Evolutionary conservation across 2,113 vertebrate species (phyloP).

Genomic region (Brienomyrus brachyistius): DNA sequence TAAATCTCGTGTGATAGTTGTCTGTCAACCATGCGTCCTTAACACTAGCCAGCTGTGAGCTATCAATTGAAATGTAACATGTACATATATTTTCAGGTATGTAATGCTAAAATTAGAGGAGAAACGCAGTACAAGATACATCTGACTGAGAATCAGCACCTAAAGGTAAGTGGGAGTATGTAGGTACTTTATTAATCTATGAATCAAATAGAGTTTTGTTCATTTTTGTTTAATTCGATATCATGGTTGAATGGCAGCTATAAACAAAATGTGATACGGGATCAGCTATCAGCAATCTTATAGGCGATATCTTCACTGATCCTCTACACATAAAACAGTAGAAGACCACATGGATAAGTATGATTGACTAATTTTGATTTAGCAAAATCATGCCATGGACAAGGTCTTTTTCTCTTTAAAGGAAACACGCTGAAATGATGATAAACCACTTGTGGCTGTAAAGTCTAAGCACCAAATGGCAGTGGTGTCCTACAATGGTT

Average conservation of each 20-base stretch:
- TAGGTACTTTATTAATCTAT: not conserved
- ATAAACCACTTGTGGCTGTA: not conserved
- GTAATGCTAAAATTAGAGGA: conserved; percentile 56
- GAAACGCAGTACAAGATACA: conserved; percentile 62
- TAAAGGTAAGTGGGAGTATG: conserved; percentile 50
- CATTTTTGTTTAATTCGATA: not conserved
- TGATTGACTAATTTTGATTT: not conserved
- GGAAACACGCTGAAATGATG: not conserved
- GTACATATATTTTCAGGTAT: conserved; percentile 45
- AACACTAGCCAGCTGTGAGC: not conserved
- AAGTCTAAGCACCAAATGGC: not conserved
- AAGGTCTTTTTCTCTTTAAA: not conserved
- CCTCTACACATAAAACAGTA: not conserved
- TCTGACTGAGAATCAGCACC: conserved; percentile 54
- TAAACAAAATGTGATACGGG: not conserved
- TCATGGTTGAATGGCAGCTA: not conserved
- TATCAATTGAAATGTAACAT: not conserved
- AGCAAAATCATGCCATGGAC: not conserved
- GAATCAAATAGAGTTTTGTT: not conserved
- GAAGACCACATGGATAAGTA: not conserved
- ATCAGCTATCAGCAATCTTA: not conserved
- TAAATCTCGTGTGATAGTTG: not conserved
- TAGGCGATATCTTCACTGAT: not conserved
- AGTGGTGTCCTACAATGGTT: not conserved
- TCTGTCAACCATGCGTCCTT: not conserved